Percentiles rank a stretch among this genome's conserved stretches.
Evolutionary conservation across 2,797 vertebrate genomes (phyloP).

Genomic region (Clarias platycephalus): DNA sequence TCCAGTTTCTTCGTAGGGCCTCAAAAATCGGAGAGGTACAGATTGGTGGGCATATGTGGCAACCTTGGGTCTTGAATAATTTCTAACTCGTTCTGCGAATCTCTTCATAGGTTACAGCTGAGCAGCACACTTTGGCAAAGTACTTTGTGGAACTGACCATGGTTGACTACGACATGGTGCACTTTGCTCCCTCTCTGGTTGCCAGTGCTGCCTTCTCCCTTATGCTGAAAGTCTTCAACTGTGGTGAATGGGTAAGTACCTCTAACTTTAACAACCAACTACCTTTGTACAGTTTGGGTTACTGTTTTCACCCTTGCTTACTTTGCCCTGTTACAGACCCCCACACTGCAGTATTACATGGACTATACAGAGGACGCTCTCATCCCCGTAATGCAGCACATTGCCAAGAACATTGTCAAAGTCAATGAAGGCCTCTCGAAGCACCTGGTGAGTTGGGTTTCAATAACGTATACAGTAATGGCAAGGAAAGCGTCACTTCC

Average conservation of each 20-base stretch:
- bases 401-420: slow-evolving; percentile 84
- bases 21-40: slow-evolving; percentile 77
- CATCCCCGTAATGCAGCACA: slow-evolving; percentile 78
- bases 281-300: neutral
- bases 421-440: slow-evolving; percentile 75
- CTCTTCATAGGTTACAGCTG: slow-evolving; percentile 68
- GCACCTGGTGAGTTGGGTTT: slow-evolving; percentile 73
- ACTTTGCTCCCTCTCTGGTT: slow-evolving; percentile 78
- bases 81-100: neutral
- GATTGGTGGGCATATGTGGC: neutral
- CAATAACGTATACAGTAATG: neutral
- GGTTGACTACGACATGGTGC: slow-evolving; percentile 84
- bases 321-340: slow-evolving; percentile 66
- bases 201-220: slow-evolving; percentile 82
- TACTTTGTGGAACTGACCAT: slow-evolving; percentile 85
- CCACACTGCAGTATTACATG: slow-evolving; percentile 76
- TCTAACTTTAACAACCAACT: neutral
- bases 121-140: slow-evolving; percentile 80
- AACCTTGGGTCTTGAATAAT: too few relatives aligned
- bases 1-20: slow-evolving; percentile 78
- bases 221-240: slow-evolving; percentile 76
- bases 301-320: too few relatives aligned
- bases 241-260: slow-evolving; percentile 79
- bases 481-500: neutral
- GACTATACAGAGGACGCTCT: slow-evolving; percentile 74